These are phyloP conservation scores for Ctenosaura bakeri DNA, from an alignment of 2,797 vertebrate species.

Conservation along the genomic window DNA sequence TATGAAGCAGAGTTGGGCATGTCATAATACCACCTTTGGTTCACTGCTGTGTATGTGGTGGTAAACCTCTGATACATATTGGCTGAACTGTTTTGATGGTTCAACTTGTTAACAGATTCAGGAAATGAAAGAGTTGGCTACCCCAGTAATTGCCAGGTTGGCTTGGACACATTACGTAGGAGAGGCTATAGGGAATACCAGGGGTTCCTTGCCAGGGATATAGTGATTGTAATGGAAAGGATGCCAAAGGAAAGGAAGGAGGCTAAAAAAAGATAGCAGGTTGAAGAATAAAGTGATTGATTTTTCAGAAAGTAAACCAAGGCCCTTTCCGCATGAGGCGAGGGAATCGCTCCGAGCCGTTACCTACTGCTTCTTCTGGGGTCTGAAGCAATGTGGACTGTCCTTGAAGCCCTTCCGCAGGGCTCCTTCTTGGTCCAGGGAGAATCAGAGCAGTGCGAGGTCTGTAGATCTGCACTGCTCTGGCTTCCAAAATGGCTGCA, in stretches of 20 bases:
- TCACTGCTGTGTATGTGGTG: not conserved
- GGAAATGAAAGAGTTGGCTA: not conserved
- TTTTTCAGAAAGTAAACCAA: too few species aligned
- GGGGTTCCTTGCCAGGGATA: not conserved
- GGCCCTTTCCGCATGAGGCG: too few species aligned
- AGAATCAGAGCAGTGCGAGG: too few species aligned
- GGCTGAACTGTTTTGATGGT: not conserved
- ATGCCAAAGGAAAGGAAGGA: not conserved
- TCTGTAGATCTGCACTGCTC: too few species aligned
- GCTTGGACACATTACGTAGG: not conserved
- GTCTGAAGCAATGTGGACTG: too few species aligned
- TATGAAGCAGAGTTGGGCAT: not conserved
- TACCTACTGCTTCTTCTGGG: too few species aligned
- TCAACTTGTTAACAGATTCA: not conserved
- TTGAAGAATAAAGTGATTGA: not conserved
- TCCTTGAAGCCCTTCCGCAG: too few species aligned
- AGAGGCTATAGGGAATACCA: not conserved
- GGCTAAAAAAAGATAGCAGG: not conserved
- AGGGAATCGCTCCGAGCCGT: too few species aligned
- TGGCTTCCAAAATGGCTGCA: too few species aligned
- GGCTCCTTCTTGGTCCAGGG: too few species aligned
- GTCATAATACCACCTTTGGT: not conserved
- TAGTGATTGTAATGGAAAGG: not conserved
- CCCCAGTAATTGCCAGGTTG: not conserved
- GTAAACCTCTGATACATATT: not conserved